phyloP scores from a whole-genome alignment of 2,797 vertebrate genomes.

The Crax fasciolata region DNA sequence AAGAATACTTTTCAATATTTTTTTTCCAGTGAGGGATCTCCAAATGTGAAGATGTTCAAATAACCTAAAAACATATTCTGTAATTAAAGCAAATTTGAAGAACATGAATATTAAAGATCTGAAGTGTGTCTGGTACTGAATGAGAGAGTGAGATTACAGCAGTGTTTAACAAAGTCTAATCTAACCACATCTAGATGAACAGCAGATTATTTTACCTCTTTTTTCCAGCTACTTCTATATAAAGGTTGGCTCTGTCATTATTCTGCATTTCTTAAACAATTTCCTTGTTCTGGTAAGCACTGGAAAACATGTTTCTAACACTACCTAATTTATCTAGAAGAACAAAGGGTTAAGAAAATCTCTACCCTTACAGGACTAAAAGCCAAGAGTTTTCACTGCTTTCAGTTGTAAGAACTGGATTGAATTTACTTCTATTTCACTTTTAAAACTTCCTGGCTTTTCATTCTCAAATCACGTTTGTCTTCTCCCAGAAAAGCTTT shows the following conservation, averaged over 20 bases:
- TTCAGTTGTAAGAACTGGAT: conserved; percentile 50
- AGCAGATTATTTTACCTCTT: background rate
- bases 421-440: conserved; percentile 77
- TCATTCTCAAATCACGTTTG: conserved; percentile 82
- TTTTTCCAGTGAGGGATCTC: background rate
- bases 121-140: background rate
- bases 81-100: background rate
- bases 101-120: background rate
- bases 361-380: conserved; percentile 5
- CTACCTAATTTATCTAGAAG: background rate
- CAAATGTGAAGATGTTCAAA: background rate
- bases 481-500: conserved; percentile 79
- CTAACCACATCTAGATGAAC: background rate
- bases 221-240: background rate
- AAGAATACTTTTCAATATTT: background rate
- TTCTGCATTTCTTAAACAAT: conserved; percentile 1
- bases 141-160: background rate
- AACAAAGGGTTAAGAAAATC: conserved; percentile 55
- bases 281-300: background rate
- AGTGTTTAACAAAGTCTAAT: background rate
- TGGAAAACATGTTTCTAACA: background rate
- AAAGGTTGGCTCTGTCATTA: background rate
- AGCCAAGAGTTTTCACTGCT: conserved; percentile 33
- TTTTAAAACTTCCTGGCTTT: conserved; percentile 82
- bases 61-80: background rate